A percentile compares a stretch with the other conserved stretches of the same genome.
phyloP scores from a whole-genome alignment of 2,888 invertebrate species.

The Piscicola geometra region DNA sequence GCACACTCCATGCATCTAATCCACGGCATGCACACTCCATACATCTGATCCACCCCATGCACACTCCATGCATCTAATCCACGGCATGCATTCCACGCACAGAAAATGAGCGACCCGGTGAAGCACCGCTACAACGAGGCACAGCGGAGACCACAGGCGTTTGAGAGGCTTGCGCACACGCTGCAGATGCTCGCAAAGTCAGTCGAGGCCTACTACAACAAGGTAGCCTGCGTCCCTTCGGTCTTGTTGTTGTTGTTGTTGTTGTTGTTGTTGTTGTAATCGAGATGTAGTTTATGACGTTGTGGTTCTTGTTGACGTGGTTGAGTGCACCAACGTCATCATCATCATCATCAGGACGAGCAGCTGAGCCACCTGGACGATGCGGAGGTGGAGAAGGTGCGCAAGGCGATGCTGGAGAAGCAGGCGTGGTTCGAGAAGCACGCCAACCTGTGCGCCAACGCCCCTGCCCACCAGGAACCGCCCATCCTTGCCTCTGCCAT shows the following conservation, averaged over 20 bases:
- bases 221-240: conserved; percentile 43
- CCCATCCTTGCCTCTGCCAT: conserved; percentile 72
- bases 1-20: too few relatives aligned
- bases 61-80: too few relatives aligned
- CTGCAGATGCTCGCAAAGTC: conserved; percentile 77
- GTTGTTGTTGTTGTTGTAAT: neutral
- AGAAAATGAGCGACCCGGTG: conserved; percentile 81
- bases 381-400: conserved; percentile 69
- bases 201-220: conserved; percentile 57
- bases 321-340: too few relatives aligned
- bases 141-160: conserved; percentile 71
- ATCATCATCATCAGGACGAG: conserved; percentile 48
- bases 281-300: neutral
- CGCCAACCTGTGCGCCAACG: conserved; percentile 64
- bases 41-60: too few relatives aligned
- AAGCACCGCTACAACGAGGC: conserved; percentile 75
- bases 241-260: neutral
- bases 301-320: too few relatives aligned
- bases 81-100: too few relatives aligned
- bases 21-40: too few relatives aligned
- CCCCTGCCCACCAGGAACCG: conserved; percentile 69
- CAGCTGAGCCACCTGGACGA: conserved; percentile 66
- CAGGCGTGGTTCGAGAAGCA: conserved; percentile 78
- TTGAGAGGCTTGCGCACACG: conserved; percentile 74
- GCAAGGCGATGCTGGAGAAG: conserved; percentile 64